Evolutionary conservation across 1,140 invertebrate species (phyloP).

Genomic region (Mycetomoellerius zeteki): DNA sequence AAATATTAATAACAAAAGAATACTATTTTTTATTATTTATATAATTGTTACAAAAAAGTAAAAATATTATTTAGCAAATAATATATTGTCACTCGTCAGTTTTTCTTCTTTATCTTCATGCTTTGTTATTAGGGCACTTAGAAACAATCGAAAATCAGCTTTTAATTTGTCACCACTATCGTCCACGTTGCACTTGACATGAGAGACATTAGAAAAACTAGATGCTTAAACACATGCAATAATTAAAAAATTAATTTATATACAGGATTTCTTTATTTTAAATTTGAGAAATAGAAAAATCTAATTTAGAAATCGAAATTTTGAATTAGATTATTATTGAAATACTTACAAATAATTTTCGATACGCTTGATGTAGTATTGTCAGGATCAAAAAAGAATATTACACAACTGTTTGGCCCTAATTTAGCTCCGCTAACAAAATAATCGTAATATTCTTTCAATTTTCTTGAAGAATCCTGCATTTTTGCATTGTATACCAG

Average conservation of each 20-base stretch:
- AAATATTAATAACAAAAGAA: slow-evolving; percentile 14
- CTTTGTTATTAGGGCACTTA: slow-evolving; percentile 88
- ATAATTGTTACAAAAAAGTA: slow-evolving; percentile 23
- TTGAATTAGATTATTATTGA: slow-evolving; percentile 12
- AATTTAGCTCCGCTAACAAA: slow-evolving; percentile 90
- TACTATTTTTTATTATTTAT: slow-evolving; percentile 28
- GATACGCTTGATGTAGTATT: slow-evolving; percentile 80
- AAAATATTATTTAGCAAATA: slow-evolving; percentile 68
- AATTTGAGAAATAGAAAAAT: slow-evolving; percentile 48
- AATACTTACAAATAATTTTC: slow-evolving; percentile 80
- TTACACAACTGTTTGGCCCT: slow-evolving; percentile 88
- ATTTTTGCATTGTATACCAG: slow-evolving; percentile 91
- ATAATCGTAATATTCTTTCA: slow-evolving; percentile 92
- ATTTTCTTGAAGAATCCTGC: slow-evolving; percentile 88
- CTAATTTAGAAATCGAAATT: slow-evolving; percentile 28
- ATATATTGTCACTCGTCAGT: slow-evolving; percentile 76
- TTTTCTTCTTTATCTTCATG: slow-evolving; percentile 88
- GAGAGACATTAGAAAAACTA: slow-evolving; percentile 89
- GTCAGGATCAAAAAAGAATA: slow-evolving; percentile 87
- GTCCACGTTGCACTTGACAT: slow-evolving; percentile 90
- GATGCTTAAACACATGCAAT: slow-evolving; percentile 85
- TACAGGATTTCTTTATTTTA: slow-evolving; percentile 22
- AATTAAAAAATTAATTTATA: slow-evolving; percentile 61
- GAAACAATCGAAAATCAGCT: slow-evolving; percentile 89
- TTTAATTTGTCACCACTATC: slow-evolving; percentile 89